phyloP scores from a whole-genome alignment of 2,797 vertebrate species.

The Xenops minutus region DNA sequence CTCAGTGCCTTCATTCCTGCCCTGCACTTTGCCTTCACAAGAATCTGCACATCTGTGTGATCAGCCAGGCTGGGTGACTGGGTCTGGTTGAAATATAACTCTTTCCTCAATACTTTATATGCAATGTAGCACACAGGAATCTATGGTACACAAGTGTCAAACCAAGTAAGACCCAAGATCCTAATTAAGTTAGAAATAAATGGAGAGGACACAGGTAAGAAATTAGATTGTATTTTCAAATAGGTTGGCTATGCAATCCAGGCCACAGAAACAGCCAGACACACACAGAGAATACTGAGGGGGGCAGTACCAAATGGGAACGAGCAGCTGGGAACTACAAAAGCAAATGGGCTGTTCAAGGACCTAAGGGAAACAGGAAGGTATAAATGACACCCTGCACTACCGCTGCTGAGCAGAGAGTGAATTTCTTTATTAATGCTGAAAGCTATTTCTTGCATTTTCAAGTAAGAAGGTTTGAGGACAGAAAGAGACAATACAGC shows the following conservation, averaged over 20 bases:
- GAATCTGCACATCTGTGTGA: background rate
- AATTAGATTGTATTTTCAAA: background rate
- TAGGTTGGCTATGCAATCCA: background rate
- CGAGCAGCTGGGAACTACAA: background rate
- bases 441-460: background rate
- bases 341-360: background rate
- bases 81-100: background rate
- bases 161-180: background rate
- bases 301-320: background rate
- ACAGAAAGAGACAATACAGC: background rate
- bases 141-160: background rate
- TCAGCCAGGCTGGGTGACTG: background rate
- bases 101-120: background rate
- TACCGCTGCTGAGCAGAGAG: background rate
- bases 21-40: background rate
- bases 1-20: background rate
- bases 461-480: background rate
- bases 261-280: background rate
- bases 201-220: rapidly evolving
- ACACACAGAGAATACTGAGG: rapidly evolving
- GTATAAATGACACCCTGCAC: background rate
- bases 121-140: background rate
- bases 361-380: background rate
- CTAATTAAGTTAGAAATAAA: background rate
- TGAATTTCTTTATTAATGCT: background rate